These are phyloP conservation scores for Dendroctonus ponderosae DNA, from an alignment of 1,140 invertebrate species.

Conservation along the genomic window DNA sequence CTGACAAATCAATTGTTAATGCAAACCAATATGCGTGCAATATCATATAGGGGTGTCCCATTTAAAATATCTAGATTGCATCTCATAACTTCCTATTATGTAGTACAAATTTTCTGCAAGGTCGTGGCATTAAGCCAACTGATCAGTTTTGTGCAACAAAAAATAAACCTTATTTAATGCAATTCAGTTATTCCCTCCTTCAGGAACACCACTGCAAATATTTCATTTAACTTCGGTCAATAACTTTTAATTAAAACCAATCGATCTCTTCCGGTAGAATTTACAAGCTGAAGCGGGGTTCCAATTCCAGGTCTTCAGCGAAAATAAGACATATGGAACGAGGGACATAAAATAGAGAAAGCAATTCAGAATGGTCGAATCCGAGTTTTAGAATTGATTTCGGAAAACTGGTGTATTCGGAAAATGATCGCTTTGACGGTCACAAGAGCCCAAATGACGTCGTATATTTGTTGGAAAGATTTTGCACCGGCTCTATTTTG, in stretches of 20 bases:
- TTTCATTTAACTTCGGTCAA: not conserved
- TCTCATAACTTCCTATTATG: no score
- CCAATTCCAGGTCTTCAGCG: constrained; percentile 25
- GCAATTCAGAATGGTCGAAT: constrained; percentile 18
- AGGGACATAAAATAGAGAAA: constrained; percentile 25
- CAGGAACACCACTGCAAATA: no score
- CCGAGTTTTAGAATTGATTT: constrained; percentile 29
- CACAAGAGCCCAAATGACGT: constrained; percentile 27
- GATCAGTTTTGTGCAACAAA: no score
- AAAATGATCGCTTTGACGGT: constrained; percentile 23
- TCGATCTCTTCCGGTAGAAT: constrained; percentile 22
- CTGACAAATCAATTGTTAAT: no score
- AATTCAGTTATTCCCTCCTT: no score
- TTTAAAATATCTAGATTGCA: no score
- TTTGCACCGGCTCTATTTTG: constrained; percentile 24
- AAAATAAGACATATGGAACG: constrained; percentile 29
- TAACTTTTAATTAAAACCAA: constrained; percentile 29
- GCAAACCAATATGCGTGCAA: no score
- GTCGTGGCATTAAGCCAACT: no score
- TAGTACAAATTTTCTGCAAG: no score
- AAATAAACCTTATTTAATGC: no score
- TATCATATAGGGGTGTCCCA: no score
- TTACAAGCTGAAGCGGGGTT: constrained; percentile 19
- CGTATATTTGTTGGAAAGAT: constrained; percentile 27
- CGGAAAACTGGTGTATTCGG: constrained; percentile 27